A percentile compares a stretch with the other conserved stretches of the same genome.
Conservation (phyloP, 2,113 vertebrate species). For the Neopipo cinnamomea region DNA sequence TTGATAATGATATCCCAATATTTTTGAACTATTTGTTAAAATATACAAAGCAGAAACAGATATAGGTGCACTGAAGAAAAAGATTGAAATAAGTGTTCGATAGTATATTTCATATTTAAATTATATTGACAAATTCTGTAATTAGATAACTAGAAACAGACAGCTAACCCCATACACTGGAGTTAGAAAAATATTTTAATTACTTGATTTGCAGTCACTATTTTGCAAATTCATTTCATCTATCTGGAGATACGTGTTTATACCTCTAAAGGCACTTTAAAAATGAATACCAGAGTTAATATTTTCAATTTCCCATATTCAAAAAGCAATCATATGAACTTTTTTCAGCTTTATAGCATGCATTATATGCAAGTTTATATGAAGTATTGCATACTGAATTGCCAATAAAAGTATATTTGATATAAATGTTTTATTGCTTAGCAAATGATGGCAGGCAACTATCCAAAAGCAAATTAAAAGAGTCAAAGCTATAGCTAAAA, state of each 20-base stretch:
- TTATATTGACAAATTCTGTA: neutral
- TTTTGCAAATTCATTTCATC: neutral
- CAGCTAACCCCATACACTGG: neutral
- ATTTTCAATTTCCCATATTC: neutral
- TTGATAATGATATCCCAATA: neutral
- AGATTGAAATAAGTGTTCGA: neutral
- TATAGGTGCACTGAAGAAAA: neutral
- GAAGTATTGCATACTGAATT: neutral
- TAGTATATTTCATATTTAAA: neutral
- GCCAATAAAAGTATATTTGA: neutral
- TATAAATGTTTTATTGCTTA: slow-evolving; percentile 21
- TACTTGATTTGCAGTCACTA: neutral
- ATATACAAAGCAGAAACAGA: neutral
- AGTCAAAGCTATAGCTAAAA: neutral
- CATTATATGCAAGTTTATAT: neutral
- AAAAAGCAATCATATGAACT: neutral
- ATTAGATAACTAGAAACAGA: neutral
- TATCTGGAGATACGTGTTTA: neutral
- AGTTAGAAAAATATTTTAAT: neutral
- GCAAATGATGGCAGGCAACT: neutral
- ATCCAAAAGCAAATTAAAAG: neutral
- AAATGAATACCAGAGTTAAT: neutral
- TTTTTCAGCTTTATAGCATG: neutral
- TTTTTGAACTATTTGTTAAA: neutral
- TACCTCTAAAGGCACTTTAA: neutral